Percentiles rank a stretch among this genome's conserved stretches.
phyloP scores from a whole-genome alignment of 1,140 invertebrate genomes.

The Zaprionus gabonicus region DNA sequence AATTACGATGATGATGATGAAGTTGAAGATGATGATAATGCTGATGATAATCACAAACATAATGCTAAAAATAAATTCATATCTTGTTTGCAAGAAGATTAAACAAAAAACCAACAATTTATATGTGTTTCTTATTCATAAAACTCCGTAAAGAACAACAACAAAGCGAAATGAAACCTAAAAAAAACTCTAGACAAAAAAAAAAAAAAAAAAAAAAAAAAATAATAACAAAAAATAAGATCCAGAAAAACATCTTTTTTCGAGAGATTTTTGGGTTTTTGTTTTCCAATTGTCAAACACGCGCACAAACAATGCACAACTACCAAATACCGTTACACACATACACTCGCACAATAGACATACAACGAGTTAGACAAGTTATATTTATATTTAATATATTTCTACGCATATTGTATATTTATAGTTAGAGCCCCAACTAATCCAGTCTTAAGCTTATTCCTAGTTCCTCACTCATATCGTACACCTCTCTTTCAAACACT shows the following conservation, averaged over 20 bases:
- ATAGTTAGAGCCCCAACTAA: slow-evolving; percentile 1
- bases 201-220: neutral
- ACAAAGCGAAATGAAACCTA: neutral
- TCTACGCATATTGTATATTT: neutral
- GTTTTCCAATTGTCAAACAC: slow-evolving; percentile 9
- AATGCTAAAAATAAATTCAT: slow-evolving; percentile 56
- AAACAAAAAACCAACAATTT: slow-evolving; percentile 71
- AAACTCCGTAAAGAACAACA: slow-evolving; percentile 2
- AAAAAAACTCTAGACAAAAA: neutral
- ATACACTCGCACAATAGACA: slow-evolving; percentile 12
- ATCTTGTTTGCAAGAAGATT: slow-evolving; percentile 78
- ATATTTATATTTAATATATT: slow-evolving; percentile 5
- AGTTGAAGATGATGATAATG: slow-evolving; percentile 42
- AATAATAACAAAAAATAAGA: neutral
- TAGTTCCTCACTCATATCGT: neutral
- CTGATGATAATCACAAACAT: slow-evolving; percentile 52
- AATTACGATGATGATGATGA: slow-evolving; percentile 31
- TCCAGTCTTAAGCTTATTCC: neutral
- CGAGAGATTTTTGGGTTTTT: slow-evolving; percentile 9
- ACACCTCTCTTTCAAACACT: neutral
- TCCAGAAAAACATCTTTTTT: neutral
- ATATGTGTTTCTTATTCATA: slow-evolving; percentile 75
- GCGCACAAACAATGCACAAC: slow-evolving; percentile 6
- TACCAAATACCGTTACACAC: neutral
- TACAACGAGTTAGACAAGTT: neutral